phyloP scores from a whole-genome alignment of 2,113 vertebrate genomes.

The Gracilinanus agilis region DNA sequence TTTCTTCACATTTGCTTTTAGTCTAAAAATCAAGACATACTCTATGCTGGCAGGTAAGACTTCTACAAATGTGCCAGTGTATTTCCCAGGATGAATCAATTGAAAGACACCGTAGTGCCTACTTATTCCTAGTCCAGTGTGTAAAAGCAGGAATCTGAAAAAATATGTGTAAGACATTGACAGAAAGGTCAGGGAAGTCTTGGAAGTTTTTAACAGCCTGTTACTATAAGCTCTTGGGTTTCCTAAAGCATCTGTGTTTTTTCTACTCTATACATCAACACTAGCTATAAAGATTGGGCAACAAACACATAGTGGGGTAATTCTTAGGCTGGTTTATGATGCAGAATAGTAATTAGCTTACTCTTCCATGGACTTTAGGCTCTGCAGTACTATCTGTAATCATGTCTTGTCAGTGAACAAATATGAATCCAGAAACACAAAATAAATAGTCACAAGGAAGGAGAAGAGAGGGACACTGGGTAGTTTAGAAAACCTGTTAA shows the following conservation, averaged over 20 bases:
- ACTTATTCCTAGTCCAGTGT: constrained; percentile 10
- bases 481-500: constrained; percentile 11
- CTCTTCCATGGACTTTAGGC: constrained; percentile 34
- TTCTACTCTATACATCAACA: constrained; percentile 48
- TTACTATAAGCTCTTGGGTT: neutral
- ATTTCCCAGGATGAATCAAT: neutral
- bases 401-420: constrained; percentile 29
- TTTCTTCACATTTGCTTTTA: neutral
- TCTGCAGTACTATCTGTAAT: neutral
- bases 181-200: constrained; percentile 1
- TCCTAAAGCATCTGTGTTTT: constrained; percentile 28
- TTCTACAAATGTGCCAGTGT: neutral
- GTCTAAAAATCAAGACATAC: neutral
- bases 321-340: constrained; percentile 53
- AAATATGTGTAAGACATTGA: constrained; percentile 15
- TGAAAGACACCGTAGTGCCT: neutral
- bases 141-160: constrained; percentile 24
- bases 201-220: neutral
- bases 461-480: neutral
- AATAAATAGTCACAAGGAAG: neutral
- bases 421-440: neutral
- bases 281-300: constrained; percentile 30
- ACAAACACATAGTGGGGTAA: constrained; percentile 26
- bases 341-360: constrained; percentile 38
- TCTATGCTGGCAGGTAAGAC: neutral